Evolutionary conservation across 2,888 invertebrate species (phyloP).

Genomic region (Xestia xanthographa): DNA sequence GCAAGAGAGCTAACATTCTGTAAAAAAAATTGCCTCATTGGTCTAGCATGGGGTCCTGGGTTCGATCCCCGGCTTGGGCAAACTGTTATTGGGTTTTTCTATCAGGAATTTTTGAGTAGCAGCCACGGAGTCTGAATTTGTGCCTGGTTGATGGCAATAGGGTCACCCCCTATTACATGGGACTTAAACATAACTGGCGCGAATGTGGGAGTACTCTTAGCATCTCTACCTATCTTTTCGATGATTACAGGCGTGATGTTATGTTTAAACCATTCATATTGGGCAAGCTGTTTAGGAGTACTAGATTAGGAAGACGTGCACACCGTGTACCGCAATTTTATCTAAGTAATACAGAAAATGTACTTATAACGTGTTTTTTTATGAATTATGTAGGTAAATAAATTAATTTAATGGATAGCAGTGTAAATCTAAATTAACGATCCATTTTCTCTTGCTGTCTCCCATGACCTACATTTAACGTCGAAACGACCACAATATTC

Average conservation of each 20-base stretch:
- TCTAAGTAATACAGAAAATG: background rate
- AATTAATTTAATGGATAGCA: background rate
- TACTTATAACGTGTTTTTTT: background rate
- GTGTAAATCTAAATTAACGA: slow-evolving; percentile 15
- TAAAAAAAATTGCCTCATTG: background rate
- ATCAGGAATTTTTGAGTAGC: too few relatives aligned
- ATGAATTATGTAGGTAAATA: background rate
- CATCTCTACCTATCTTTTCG: too few relatives aligned
- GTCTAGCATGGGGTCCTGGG: too few relatives aligned
- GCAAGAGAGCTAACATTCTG: background rate
- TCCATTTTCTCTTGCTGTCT: slow-evolving; percentile 4
- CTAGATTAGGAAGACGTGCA: background rate
- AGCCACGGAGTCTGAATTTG: too few relatives aligned
- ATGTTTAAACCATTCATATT: background rate
- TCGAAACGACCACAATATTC: background rate
- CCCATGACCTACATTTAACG: slow-evolving; percentile 13
- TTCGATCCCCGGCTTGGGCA: too few relatives aligned
- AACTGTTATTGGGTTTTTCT: too few relatives aligned
- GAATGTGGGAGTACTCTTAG: too few relatives aligned
- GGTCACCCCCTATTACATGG: too few relatives aligned
- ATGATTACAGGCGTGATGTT: too few relatives aligned
- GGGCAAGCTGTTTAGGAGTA: background rate
- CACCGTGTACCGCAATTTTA: background rate
- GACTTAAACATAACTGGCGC: too few relatives aligned
- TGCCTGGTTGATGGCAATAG: too few relatives aligned